phyloP scores from a whole-genome alignment of 2,113 vertebrate genomes.

The Rostratula benghalensis region DNA sequence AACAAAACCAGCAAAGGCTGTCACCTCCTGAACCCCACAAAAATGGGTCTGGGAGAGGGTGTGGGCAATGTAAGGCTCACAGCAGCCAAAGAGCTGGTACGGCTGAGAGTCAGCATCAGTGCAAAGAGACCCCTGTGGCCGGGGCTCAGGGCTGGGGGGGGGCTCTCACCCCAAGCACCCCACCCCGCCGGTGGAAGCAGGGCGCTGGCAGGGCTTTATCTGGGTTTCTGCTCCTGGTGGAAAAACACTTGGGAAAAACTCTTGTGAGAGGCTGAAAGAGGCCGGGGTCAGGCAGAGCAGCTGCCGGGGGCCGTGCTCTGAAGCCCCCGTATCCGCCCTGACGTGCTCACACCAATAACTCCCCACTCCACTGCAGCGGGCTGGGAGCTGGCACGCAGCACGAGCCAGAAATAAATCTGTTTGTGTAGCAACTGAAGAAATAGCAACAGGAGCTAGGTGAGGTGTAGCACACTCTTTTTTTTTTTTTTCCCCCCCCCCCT shows the following conservation, averaged over 20 bases:
- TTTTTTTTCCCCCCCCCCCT: no score
- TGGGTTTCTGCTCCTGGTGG: not conserved
- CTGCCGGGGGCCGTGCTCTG: constrained; percentile 30
- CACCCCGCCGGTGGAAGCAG: not conserved
- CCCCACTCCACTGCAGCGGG: constrained; percentile 3
- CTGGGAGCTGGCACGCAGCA: constrained; percentile 22
- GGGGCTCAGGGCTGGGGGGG: not conserved
- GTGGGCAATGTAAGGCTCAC: not conserved
- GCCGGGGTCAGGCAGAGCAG: constrained; percentile 49
- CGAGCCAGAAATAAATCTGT: constrained; percentile 74
- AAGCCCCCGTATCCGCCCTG: not conserved
- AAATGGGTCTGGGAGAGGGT: not conserved
- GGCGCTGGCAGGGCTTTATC: not conserved
- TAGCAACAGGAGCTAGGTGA: constrained; percentile 56
- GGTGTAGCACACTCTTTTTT: not conserved
- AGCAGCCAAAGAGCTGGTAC: not conserved
- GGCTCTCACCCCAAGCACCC: not conserved
- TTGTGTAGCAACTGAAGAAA: constrained; percentile 75
- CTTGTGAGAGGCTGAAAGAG: constrained; percentile 4
- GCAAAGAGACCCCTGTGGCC: not conserved
- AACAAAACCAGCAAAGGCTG: no score
- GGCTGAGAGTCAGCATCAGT: not conserved
- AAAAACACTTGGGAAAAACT: constrained; percentile 10
- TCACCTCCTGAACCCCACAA: not conserved
- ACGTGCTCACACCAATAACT: not conserved